Conservation (phyloP, 2,113 vertebrate species). For the Salvelinus sp. region DNA sequence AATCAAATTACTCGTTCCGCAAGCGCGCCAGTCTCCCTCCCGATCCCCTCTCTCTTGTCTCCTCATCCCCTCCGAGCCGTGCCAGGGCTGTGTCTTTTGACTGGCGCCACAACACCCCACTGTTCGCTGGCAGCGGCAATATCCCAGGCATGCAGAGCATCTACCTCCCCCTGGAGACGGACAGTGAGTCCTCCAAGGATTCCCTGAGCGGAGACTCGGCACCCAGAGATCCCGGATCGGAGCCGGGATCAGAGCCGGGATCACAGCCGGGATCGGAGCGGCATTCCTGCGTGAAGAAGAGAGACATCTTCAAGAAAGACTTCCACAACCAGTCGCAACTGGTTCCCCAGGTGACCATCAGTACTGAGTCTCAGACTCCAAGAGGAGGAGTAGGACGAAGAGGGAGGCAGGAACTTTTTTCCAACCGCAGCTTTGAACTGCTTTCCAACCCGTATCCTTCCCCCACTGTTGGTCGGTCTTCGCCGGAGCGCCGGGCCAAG, state of each 20-base stretch:
- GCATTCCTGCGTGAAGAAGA: constrained; percentile 82
- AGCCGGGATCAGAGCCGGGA: neutral
- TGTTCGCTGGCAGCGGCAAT: constrained; percentile 70
- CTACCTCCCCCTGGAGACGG: constrained; percentile 87
- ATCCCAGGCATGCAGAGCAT: constrained; percentile 85
- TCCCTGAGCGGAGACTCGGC: constrained; percentile 75
- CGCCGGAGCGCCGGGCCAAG: constrained; percentile 80
- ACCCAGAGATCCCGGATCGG: constrained; percentile 61
- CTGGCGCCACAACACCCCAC: constrained; percentile 77
- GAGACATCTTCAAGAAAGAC: constrained; percentile 89
- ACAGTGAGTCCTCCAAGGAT: constrained; percentile 80
- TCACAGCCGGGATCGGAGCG: constrained; percentile 52
- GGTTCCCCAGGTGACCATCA: constrained; percentile 76
- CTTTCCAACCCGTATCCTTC: constrained; percentile 88
- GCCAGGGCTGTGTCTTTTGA: constrained; percentile 83
- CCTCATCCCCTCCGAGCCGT: constrained; percentile 58
- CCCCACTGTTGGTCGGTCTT: constrained; percentile 57
- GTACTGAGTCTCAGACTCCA: constrained; percentile 65
- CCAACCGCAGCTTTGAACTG: constrained; percentile 84
- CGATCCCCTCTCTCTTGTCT: constrained; percentile 60
- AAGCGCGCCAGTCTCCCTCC: constrained; percentile 70
- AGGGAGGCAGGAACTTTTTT: constrained; percentile 42
- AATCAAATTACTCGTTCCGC: constrained; percentile 57
- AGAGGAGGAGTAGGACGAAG: constrained; percentile 28
- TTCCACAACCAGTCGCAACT: constrained; percentile 86